Evolutionary conservation across 2,888 invertebrate species (phyloP), one percentile per base, ranked within the genome.

Genomic region (Mimas tiliae): DNA sequence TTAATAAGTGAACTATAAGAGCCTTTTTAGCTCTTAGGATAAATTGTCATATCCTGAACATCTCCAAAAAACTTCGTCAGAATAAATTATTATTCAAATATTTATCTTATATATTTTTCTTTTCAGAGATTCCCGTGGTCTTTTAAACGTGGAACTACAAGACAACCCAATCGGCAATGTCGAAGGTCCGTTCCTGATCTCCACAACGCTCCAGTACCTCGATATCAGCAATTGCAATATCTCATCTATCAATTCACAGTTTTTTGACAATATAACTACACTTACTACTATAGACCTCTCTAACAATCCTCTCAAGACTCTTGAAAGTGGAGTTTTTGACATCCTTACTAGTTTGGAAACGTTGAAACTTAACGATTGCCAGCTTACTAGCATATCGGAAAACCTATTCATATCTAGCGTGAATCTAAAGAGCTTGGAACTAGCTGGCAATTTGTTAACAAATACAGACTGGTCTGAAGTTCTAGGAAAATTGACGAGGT

Each of bases 251-350:
- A 95, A 95, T 78, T 83, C 93, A 6, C 93, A 94, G 66, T 96
- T 96, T 82, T 96, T 96, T 83, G 92, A 94, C 71, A 96, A 96
- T 76, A 93, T 95, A 53, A 95, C 96, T 0, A 94, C 96, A 12
- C 85, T 96, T 21, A 95, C 95, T 69, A 95, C 94, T n/a, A 85
- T 96, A n/a, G 96, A 96, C 80, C 86, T 96, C 11, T 96, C 96
- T 6, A 92, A 95, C 68, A 96, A 96, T 83, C 96, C 96, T 3
- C 87, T 96, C 0, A 87, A 89, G 67, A 85, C 83, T 9, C 88
- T 96, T 62, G 94, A 95, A 55, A 88, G 94, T 0, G 95, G 94
- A 34, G 91, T 95, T 1, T 95, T 96, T 74, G 95, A 95, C 73
- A 94, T 95, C 16, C 86, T 96, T 50, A 94, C 94, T n/a, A 95